Conservation (phyloP, 2,797 vertebrate species). For the Tragelaphus oryx region DNA sequence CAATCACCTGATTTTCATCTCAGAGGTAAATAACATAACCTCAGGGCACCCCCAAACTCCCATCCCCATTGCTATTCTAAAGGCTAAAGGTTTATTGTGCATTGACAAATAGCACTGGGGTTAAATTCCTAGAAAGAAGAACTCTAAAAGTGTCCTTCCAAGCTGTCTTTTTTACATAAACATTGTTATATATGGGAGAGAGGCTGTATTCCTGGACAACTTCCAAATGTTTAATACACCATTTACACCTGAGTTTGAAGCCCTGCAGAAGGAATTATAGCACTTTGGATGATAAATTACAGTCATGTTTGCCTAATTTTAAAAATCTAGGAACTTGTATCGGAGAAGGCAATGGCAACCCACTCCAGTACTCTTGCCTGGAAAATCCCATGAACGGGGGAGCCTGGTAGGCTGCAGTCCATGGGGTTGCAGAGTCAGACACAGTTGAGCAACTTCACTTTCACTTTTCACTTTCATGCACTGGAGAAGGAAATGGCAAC, state of each 20-base stretch:
- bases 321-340: not conserved
- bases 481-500: too few relatives aligned
- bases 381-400: too few relatives aligned
- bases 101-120: not conserved
- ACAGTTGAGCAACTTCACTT: too few relatives aligned
- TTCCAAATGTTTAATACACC: constrained; percentile 39
- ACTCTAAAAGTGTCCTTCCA: constrained; percentile 27
- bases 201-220: constrained; percentile 13
- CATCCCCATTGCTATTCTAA: not conserved
- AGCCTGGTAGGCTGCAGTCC: too few relatives aligned
- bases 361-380: too few relatives aligned
- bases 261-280: not conserved
- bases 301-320: constrained; percentile 45
- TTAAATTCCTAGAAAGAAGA: constrained; percentile 24
- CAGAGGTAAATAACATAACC: not conserved
- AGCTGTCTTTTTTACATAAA: constrained; percentile 5
- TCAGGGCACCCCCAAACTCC: not conserved
- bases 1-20: not conserved
- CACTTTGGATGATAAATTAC: constrained; percentile 51
- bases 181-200: constrained; percentile 8
- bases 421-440: too few relatives aligned
- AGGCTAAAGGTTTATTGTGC: not conserved
- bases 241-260: constrained; percentile 48
- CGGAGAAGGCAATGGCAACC: too few relatives aligned
- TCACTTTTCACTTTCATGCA: too few relatives aligned